Percentiles rank a stretch among this genome's conserved stretches.
phyloP scores from a whole-genome alignment of 37 sponge, comb jelly and placozoan species.

The Dysidea cf. avara region DNA sequence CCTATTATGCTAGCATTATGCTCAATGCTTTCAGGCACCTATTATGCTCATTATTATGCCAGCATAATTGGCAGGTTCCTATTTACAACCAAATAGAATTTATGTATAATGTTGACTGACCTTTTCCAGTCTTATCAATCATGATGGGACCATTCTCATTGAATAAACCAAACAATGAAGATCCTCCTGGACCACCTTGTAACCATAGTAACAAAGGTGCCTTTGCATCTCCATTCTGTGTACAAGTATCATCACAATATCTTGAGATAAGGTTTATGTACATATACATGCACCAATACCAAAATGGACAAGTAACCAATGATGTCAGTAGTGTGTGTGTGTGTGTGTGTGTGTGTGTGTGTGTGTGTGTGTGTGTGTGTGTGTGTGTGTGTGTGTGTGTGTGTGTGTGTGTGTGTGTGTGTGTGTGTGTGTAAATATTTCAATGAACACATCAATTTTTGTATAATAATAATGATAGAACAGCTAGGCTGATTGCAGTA shows the following conservation, averaged over 20 bases:
- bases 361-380: constrained; percentile 33
- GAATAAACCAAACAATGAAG: constrained; percentile 53
- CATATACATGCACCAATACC: neutral
- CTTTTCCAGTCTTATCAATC: constrained; percentile 6
- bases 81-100: too few relatives aligned
- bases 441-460: too few relatives aligned
- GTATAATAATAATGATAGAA: too few relatives aligned
- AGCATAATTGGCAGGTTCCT: too few relatives aligned
- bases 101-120: neutral
- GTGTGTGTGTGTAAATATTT: too few relatives aligned
- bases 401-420: too few relatives aligned
- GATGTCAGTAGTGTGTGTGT: neutral
- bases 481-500: too few relatives aligned
- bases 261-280: too few relatives aligned
- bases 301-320: neutral
- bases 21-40: too few relatives aligned
- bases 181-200: constrained; percentile 72
- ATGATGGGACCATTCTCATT: constrained; percentile 42
- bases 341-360: constrained; percentile 33
- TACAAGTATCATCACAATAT: neutral
- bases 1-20: too few relatives aligned
- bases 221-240: constrained; percentile 3
- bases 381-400: too few relatives aligned
- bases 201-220: constrained; percentile 57
- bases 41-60: too few relatives aligned